Conservation (phyloP, 2,888 invertebrate genomes). For the Watsonalla cultraria region DNA sequence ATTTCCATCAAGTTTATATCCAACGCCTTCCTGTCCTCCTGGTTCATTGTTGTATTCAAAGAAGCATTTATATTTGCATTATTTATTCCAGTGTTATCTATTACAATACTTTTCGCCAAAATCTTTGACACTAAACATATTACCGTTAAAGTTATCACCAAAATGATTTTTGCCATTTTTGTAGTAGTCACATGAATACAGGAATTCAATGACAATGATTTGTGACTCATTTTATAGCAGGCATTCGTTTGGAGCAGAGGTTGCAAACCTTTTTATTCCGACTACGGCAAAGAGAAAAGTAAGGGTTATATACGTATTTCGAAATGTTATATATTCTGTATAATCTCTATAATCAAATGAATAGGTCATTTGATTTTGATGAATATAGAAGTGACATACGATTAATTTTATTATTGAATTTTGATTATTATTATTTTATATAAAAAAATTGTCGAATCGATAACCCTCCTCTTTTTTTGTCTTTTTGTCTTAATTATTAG, state of each 20-base stretch:
- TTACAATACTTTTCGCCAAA: background rate
- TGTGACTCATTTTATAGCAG: background rate
- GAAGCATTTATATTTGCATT: background rate
- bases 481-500: too few species aligned
- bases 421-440: too few species aligned
- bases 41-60: constrained; percentile 6
- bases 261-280: background rate
- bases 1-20: constrained; percentile 51
- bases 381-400: too few species aligned
- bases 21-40: constrained; percentile 14
- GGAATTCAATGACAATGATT: background rate
- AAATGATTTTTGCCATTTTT: background rate
- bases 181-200: background rate
- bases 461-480: too few species aligned
- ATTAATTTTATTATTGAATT: too few species aligned
- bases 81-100: constrained; percentile 1
- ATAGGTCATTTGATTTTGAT: too few species aligned
- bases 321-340: too few species aligned
- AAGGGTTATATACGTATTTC: too few species aligned
- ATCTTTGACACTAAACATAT: background rate
- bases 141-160: background rate
- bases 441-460: too few species aligned
- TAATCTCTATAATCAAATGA: too few species aligned
- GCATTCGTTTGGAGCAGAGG: background rate
- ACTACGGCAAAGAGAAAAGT: too few species aligned